Conservation (phyloP, 2,888 invertebrate genomes). For the Alitta virens region DNA sequence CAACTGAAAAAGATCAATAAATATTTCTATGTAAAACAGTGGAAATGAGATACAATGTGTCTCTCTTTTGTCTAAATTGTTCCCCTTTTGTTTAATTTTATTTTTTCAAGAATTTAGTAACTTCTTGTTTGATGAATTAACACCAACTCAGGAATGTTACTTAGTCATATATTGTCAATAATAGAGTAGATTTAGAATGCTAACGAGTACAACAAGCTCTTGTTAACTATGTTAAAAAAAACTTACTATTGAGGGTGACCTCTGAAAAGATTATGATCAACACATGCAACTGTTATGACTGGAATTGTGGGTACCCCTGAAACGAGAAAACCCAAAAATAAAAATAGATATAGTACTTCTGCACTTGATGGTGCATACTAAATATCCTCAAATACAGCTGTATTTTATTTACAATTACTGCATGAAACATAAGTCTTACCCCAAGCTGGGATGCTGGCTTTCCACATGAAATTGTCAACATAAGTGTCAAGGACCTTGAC, state of each 20-base stretch:
- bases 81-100: too few relatives aligned
- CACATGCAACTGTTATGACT: neutral
- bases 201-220: neutral
- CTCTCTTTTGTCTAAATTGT: too few relatives aligned
- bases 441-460: constrained; percentile 68
- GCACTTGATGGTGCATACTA: too few relatives aligned
- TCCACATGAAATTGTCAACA: constrained; percentile 64
- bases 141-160: too few relatives aligned
- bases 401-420: too few relatives aligned
- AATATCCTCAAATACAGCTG: too few relatives aligned
- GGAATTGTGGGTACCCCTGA: neutral
- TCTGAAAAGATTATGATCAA: neutral
- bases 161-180: too few relatives aligned
- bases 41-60: neutral
- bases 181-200: too few relatives aligned
- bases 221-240: neutral
- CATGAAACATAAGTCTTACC: too few relatives aligned
- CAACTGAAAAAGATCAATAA: constrained; percentile 40
- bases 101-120: too few relatives aligned
- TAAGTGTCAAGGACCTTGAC: constrained; percentile 67
- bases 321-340: neutral
- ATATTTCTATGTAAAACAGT: neutral
- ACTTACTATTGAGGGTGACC: neutral
- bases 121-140: too few relatives aligned
- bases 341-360: neutral